Conservation (phyloP, 2,113 vertebrate species). For the Vimba vimba region DNA sequence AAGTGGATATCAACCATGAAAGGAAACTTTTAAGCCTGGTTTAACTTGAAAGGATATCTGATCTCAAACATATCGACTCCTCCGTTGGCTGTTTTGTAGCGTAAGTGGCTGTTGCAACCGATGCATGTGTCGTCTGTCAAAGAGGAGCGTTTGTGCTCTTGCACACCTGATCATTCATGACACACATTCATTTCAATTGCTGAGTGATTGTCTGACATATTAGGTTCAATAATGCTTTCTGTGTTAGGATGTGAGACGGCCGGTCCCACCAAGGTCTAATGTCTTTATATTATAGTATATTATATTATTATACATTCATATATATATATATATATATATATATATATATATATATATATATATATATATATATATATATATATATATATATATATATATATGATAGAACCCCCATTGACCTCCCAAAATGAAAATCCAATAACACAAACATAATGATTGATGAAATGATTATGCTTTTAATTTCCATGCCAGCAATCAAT, state of each 20-base stretch:
- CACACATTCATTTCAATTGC: constrained; percentile 50
- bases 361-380: too few species aligned
- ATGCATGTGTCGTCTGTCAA: neutral
- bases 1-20: constrained; percentile 57
- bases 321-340: too few species aligned
- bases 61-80: constrained; percentile 12
- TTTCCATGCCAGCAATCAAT: neutral
- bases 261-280: neutral
- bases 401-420: neutral
- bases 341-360: too few species aligned
- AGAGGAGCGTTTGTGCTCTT: neutral
- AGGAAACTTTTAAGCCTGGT: constrained; percentile 54
- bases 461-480: neutral
- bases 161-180: neutral
- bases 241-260: neutral
- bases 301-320: neutral
- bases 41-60: constrained; percentile 17
- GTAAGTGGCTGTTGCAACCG: constrained; percentile 6
- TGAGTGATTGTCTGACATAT: constrained; percentile 61
- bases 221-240: constrained; percentile 1
- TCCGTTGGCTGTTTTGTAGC: neutral
- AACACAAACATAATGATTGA: neutral
- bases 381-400: neutral
- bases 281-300: neutral
- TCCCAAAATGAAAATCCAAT: neutral